Evolutionary conservation across 1,140 invertebrate genomes (phyloP).

Genomic region (Atta texana): DNA sequence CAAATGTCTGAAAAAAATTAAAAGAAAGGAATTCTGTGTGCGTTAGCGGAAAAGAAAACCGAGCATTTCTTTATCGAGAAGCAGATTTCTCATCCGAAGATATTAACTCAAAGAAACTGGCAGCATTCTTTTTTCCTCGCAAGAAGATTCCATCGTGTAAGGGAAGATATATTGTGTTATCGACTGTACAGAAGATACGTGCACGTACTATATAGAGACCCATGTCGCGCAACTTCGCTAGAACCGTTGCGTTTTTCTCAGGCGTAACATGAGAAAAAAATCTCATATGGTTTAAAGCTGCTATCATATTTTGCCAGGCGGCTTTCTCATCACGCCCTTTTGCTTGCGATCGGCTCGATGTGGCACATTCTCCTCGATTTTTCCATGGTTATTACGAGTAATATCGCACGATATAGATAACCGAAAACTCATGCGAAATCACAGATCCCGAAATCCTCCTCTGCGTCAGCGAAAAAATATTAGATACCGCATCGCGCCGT

Average conservation of each 20-base stretch:
- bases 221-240: neutral
- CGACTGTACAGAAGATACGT: slow-evolving; percentile 7
- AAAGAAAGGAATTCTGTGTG: neutral
- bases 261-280: neutral
- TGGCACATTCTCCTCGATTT: neutral
- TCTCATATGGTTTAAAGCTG: slow-evolving; percentile 31
- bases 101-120: neutral
- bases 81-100: neutral
- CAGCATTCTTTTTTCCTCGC: neutral
- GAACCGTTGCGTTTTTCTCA: slow-evolving; percentile 43
- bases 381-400: slow-evolving; percentile 39
- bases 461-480: slow-evolving; percentile 58
- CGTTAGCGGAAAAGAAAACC: neutral
- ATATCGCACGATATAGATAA: slow-evolving; percentile 35
- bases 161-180: slow-evolving; percentile 36
- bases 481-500: slow-evolving; percentile 44
- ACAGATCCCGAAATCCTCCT: slow-evolving; percentile 27
- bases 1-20: neutral
- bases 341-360: neutral
- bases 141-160: neutral
- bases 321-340: neutral
- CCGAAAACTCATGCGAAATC: slow-evolving; percentile 35
- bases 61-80: neutral
- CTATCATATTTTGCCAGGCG: slow-evolving; percentile 54
- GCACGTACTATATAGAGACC: neutral